Conservation (phyloP, 2,888 invertebrate species). For the Caenorhabditis panamensis region DNA sequence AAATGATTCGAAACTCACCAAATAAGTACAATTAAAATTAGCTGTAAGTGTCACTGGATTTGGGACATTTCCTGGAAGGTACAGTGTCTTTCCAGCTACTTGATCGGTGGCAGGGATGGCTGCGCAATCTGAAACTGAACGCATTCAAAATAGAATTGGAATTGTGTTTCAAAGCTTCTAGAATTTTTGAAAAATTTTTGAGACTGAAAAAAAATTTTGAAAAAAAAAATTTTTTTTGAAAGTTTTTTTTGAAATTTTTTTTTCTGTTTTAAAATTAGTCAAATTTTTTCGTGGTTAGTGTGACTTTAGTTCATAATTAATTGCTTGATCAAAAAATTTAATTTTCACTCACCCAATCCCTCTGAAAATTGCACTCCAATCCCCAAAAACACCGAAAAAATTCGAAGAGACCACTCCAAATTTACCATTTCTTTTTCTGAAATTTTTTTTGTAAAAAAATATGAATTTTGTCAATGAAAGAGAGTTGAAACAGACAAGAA, state of each 20-base stretch:
- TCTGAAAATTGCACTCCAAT: constrained; percentile 1
- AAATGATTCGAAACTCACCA: neutral
- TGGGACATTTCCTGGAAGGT: constrained; percentile 29
- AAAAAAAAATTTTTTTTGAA: neutral
- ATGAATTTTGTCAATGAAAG: too few species aligned
- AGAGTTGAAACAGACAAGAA: too few species aligned
- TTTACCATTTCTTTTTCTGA: neutral
- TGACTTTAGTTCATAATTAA: too few species aligned
- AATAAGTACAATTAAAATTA: constrained; percentile 51
- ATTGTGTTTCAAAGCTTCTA: neutral
- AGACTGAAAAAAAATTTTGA: neutral
- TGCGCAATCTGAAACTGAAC: constrained; percentile 26
- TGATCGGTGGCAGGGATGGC: constrained; percentile 7
- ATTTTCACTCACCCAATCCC: neutral
- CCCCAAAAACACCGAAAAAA: neutral
- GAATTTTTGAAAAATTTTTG: neutral
- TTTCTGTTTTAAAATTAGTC: too few species aligned
- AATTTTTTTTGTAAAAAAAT: neutral
- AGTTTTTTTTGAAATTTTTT: too few species aligned
- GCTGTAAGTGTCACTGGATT: constrained; percentile 15
- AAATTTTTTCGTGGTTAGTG: too few species aligned
- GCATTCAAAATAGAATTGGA: too few species aligned
- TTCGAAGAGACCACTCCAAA: neutral
- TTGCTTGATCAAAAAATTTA: constrained; percentile 5
- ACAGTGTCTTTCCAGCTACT: constrained; percentile 14